phyloP scores from a whole-genome alignment of 2,113 vertebrate genomes.

The Etheostoma spectabile region DNA sequence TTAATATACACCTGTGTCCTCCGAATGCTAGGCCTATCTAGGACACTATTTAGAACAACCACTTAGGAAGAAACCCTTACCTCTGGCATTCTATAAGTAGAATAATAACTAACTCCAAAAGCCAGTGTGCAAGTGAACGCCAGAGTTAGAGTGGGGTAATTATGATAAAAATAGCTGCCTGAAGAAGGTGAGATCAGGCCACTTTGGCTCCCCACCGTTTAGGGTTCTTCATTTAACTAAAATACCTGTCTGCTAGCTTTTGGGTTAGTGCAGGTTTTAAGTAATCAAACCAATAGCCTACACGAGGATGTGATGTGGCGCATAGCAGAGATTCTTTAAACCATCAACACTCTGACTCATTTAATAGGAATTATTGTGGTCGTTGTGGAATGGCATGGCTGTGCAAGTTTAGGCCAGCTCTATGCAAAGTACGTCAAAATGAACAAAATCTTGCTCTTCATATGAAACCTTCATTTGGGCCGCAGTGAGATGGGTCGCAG shows the following conservation, averaged over 20 bases:
- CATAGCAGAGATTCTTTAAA: conserved; percentile 69
- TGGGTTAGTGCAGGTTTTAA: conserved; percentile 5
- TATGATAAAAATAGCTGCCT: conserved; percentile 34
- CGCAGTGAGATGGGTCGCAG: background rate
- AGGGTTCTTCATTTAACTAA: conserved; percentile 1
- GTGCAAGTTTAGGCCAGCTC: conserved; percentile 56
- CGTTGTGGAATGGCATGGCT: conserved; percentile 48
- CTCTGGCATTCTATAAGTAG: conserved; percentile 45
- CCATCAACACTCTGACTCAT: conserved; percentile 60
- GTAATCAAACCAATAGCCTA: background rate
- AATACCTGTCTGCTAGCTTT: conserved; percentile 8
- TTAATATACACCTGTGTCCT: conserved; percentile 65
- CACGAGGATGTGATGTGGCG: conserved; percentile 35
- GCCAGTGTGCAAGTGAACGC: conserved; percentile 49
- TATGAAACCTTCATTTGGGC: background rate
- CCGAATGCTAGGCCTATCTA: conserved; percentile 38
- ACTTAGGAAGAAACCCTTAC: conserved; percentile 52
- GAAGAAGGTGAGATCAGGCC: conserved; percentile 30
- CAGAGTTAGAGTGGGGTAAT: conserved; percentile 38
- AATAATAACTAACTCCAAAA: conserved; percentile 33
- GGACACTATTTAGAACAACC: conserved; percentile 50
- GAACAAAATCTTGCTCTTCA: background rate
- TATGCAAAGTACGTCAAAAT: background rate
- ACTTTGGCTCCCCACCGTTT: background rate
- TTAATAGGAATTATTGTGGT: conserved; percentile 35